Conservation (phyloP, 2,797 vertebrate species). For the Pristis pectinata region DNA sequence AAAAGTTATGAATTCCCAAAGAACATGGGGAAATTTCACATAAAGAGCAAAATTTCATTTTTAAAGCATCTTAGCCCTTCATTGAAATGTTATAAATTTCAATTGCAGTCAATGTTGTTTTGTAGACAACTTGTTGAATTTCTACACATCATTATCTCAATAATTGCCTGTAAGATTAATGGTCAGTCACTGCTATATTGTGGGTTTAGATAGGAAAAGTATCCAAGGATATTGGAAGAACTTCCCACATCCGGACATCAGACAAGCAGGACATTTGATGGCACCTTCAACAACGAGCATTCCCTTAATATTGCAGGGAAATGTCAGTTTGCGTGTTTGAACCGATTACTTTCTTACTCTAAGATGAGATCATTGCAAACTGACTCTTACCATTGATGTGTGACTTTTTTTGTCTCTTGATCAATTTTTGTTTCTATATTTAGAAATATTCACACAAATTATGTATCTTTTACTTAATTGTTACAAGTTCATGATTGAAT, state of each 20-base stretch:
- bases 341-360: background rate
- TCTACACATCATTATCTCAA: background rate
- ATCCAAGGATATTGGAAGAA: background rate
- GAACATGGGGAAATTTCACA: background rate
- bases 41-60: background rate
- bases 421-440: background rate
- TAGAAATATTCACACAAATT: background rate
- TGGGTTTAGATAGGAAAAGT: background rate
- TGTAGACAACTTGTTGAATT: background rate
- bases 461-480: background rate
- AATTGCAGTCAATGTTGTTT: background rate
- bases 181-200: background rate
- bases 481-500: background rate
- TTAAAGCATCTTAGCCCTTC: background rate
- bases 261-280: background rate
- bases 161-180: slow-evolving; percentile 8
- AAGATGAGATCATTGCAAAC: background rate
- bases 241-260: background rate
- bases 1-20: background rate
- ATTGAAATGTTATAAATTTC: background rate
- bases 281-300: background rate
- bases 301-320: background rate
- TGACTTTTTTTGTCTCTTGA: background rate
- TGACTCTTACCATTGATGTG: background rate
- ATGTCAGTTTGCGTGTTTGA: background rate